phyloP scores from a whole-genome alignment of 2,113 vertebrate genomes.

The Trematocara variabile region DNA sequence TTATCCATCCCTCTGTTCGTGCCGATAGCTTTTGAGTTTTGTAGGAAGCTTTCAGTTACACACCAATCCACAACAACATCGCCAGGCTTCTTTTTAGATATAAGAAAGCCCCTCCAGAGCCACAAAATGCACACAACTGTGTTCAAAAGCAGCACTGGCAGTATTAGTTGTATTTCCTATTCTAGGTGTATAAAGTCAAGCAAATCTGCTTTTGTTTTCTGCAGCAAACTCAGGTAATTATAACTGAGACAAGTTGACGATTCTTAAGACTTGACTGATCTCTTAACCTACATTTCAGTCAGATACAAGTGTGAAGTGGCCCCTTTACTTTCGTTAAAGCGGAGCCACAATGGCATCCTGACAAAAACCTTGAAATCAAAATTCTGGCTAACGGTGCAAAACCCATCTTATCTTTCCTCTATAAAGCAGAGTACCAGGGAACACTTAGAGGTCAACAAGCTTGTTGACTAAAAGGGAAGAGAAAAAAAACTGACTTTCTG shows the following conservation, averaged over 20 bases:
- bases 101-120: background rate
- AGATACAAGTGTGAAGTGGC: background rate
- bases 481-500: background rate
- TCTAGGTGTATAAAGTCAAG: background rate
- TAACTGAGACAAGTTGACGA: background rate
- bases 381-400: background rate
- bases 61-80: background rate
- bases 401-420: background rate
- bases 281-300: background rate
- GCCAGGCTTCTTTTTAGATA: background rate
- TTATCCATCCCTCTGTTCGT: background rate
- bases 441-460: background rate
- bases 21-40: background rate
- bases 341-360: background rate
- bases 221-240: background rate
- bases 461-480: background rate
- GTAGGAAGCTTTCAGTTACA: background rate
- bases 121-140: background rate
- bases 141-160: background rate
- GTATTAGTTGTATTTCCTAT: background rate
- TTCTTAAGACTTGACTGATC: background rate
- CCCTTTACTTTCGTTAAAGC: background rate
- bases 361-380: background rate
- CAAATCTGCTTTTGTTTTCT: background rate
- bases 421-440: background rate